These are phyloP conservation scores for Amphiduros pacificus DNA, from an alignment of 2,888 invertebrate species.

Conservation along the genomic window DNA sequence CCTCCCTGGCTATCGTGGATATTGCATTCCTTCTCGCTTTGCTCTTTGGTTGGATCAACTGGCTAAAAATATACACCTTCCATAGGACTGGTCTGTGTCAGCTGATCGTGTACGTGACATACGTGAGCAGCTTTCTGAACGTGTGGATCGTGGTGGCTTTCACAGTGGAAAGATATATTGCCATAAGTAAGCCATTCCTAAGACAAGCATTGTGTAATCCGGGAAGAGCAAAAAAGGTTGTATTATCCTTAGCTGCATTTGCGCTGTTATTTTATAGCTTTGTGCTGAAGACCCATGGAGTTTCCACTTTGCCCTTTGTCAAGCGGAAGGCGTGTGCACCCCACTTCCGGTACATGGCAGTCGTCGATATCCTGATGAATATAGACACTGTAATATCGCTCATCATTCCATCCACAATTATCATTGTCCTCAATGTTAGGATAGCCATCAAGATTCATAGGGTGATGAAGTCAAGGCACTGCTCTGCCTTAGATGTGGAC, in stretches of 20 bases:
- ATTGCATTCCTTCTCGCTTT: constrained; percentile 74
- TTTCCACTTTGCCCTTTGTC: not conserved
- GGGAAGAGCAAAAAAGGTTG: constrained; percentile 11
- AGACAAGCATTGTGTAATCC: constrained; percentile 21
- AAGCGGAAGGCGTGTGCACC: no score
- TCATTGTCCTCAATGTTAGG: constrained; percentile 19
- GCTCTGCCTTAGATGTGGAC: no score
- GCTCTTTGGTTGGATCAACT: constrained; percentile 60
- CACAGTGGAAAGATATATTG: constrained; percentile 26
- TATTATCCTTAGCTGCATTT: not conserved
- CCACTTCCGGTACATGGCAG: constrained; percentile 10
- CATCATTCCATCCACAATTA: constrained; percentile 15
- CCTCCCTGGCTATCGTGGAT: constrained; percentile 77
- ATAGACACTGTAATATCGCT: constrained; percentile 14
- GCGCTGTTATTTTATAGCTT: constrained; percentile 14
- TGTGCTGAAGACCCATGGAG: constrained; percentile 15
- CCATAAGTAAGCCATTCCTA: constrained; percentile 20
- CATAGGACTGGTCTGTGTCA: constrained; percentile 70
- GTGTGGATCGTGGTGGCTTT: constrained; percentile 22
- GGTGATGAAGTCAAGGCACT: not conserved
- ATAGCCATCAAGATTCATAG: constrained; percentile 16
- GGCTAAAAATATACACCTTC: constrained; percentile 37
- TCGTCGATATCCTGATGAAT: constrained; percentile 4
- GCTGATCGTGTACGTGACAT: constrained; percentile 71
- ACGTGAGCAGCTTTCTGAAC: constrained; percentile 37